Base-by-base conservation (phyloP, 2,113 vertebrate species). In the Phoxinus phoxinus region DNA sequence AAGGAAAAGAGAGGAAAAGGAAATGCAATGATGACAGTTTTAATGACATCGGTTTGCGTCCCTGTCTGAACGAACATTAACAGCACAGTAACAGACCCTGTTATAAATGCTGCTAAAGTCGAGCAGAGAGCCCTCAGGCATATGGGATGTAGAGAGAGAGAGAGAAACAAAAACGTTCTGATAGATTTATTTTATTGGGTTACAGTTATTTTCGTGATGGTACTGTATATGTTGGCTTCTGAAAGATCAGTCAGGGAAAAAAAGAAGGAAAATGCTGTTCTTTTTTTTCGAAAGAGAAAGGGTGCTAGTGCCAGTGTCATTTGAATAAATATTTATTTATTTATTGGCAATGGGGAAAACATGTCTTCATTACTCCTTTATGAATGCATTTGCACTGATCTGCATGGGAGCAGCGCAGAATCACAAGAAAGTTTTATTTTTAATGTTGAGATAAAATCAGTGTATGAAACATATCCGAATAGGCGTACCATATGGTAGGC, bases 291-390 rank as follows among this genome's bases (percentile, higher is more conserved):
- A 27, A 56, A 56, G 27, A 32, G 72, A 75, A 74, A 23, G 21
- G 32, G 30, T 81, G 44, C 35, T 72, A 58, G 41, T 32, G 30
- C 19, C 67, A 59, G 75, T 35, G 37, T 48, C 15, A 59, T 78
- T 56, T 76, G n/a, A 82, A 61, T 86, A 61, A 77, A 88, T 46
- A 56, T 56, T 23, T 59, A 82, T 89, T 48, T 27, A 25, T 81
- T 84, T 81, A 83, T 48, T 63, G 19, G 59, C 35, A 72, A 44
- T 74, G 7, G 1, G 10, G 4, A 72, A 30, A 46, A 48, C 27
- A 53, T 19, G 17, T n/a, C 41, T 37, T 19, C 1, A 35, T 56
- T 56, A 11, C 35, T 78, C 30, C 12, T 61, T 13, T 63, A 6
- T 69, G 19, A 2, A 10, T 44, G 23, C 6, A 41, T 35, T 35